Base-by-base conservation (phyloP, 2,888 invertebrate genomes). In the Lycia hirtaria region DNA sequence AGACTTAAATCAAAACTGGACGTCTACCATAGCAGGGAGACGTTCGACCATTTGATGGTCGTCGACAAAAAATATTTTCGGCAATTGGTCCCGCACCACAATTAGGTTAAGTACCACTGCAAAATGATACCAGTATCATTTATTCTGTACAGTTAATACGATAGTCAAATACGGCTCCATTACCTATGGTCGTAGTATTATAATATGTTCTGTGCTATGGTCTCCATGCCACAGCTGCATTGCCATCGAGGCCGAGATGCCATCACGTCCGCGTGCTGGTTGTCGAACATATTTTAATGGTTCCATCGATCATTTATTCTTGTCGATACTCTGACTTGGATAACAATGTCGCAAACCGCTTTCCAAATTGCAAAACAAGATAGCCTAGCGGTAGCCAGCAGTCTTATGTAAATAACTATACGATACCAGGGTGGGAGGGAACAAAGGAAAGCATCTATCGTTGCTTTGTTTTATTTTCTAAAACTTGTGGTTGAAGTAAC, bases 231-330 rank as follows among this genome's bases (percentile, higher is more conserved):
- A 51, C 64, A 71, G 72, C 68, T 72, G 67, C 75, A 72, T 70
- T 56, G 59, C 55, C 47, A 62, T 67, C 71, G 80, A 76, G 81
- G 81, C 66, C 78, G 63, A 67, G 73, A 83, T 83, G 71, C 83
- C 85, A 56, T 72, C 81, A 80, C 83, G 82, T 66, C 62, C 69
- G 70, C 65, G 69, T 62, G 64, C 60, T 68, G 64, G 69, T 77
- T 81, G 80, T 76, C 76, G 75, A 75, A 74, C 74, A 78, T 80
- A 82, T 83, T 83, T 82, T 81, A 83, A 83, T 82, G 76, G 71
- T 65, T 64, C 53, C 68, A 70, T 68, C 70, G 63, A 72, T 75
- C 69, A 75, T 71, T 70, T 56, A 76, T 75, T 72, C 69, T 69
- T 63, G 71, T 65, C 72, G 64, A 66, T 73, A 68, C 72, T 64